A percentile compares a stretch with the other conserved stretches of the same genome.
phyloP scores from a whole-genome alignment of 2,888 invertebrate species.

The Amphipyra berbera region DNA sequence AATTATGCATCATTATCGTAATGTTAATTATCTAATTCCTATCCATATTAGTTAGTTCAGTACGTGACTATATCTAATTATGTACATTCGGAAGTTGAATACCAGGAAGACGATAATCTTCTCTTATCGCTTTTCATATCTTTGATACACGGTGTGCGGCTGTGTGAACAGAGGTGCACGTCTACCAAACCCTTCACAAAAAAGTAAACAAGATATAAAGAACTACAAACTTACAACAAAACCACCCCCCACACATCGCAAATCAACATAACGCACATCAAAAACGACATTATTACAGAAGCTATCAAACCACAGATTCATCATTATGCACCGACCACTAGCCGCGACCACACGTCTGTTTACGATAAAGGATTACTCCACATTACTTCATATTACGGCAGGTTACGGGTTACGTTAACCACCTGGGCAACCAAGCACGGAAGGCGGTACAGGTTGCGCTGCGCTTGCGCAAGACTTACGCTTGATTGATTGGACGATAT shows the following conservation, averaged over 20 bases:
- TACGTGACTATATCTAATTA: not conserved
- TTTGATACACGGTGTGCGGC: too few relatives aligned
- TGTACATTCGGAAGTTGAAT: not conserved
- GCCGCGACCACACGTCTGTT: constrained; percentile 34
- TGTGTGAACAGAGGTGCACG: too few relatives aligned
- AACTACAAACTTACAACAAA: constrained; percentile 43
- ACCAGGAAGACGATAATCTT: constrained; percentile 7
- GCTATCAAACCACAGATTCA: constrained; percentile 71
- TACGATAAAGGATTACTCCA: constrained; percentile 10
- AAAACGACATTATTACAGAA: constrained; percentile 61
- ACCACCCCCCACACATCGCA: constrained; percentile 21
- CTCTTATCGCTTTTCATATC: constrained; percentile 21
- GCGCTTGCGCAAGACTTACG: constrained; percentile 48
- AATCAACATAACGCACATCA: constrained; percentile 56
- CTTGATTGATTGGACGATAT: constrained; percentile 42
- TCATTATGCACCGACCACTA: constrained; percentile 44
- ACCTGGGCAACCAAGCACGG: constrained; percentile 31
- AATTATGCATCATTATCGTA: not conserved
- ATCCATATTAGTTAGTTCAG: not conserved
- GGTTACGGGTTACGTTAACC: constrained; percentile 39
- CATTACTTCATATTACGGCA: constrained; percentile 36
- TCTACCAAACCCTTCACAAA: too few relatives aligned
- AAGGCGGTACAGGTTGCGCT: constrained; percentile 18
- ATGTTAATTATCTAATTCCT: not conserved
- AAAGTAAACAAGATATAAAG: not conserved